phyloP scores from a whole-genome alignment of 2,797 vertebrate genomes.

The Cyclura pinguis region DNA sequence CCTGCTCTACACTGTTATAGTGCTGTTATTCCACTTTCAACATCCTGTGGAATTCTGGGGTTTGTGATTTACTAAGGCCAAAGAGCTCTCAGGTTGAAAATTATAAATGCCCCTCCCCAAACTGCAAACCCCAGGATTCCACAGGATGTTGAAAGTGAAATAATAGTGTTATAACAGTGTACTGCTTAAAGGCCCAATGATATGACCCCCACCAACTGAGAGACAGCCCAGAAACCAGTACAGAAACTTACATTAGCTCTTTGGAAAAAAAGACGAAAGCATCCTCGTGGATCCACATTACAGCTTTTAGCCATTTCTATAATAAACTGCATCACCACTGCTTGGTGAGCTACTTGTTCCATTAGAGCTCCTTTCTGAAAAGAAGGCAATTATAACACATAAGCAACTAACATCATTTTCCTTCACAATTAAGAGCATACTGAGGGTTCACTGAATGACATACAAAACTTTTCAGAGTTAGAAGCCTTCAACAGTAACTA shows the following conservation, averaged over 20 bases:
- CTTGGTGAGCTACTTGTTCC: constrained; percentile 98
- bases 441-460: neutral
- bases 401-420: neutral
- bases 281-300: constrained; percentile 93
- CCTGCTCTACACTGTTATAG: no score
- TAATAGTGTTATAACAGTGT: no score
- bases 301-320: constrained; percentile 94
- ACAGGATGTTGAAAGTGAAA: no score
- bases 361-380: constrained; percentile 94
- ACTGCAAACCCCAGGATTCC: no score
- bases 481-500: neutral
- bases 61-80: no score
- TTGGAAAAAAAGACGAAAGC: constrained; percentile 97
- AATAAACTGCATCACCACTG: constrained; percentile 98
- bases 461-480: neutral
- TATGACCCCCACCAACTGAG: neutral
- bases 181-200: neutral
- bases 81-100: no score
- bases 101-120: no score
- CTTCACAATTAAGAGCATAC: neutral
- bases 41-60: no score
- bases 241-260: constrained; percentile 93
- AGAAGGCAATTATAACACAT: constrained; percentile 9
- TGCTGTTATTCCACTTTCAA: no score
- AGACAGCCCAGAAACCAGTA: neutral